Evolutionary conservation across 1,140 invertebrate genomes (phyloP).

Genomic region (Oryctes rhinoceros): DNA sequence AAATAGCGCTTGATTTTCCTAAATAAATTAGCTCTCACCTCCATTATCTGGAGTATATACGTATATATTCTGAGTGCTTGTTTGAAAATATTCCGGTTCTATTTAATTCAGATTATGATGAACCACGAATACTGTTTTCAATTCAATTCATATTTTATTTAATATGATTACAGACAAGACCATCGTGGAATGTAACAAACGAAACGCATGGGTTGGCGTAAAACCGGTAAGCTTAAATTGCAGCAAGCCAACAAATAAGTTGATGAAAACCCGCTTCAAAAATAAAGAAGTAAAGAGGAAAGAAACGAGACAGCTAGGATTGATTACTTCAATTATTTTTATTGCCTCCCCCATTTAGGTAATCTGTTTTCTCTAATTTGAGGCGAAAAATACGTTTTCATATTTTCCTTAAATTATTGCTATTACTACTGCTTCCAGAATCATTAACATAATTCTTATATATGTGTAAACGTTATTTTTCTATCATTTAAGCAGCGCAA

Average conservation of each 20-base stretch:
- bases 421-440: background rate
- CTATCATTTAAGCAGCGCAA: background rate
- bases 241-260: background rate
- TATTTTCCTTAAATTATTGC: conserved; percentile 27
- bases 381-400: conserved; percentile 6
- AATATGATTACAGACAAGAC: too few species aligned
- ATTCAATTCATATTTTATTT: too few species aligned
- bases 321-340: conserved; percentile 31
- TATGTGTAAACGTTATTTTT: conserved; percentile 1
- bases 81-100: too few species aligned
- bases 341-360: conserved; percentile 25
- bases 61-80: too few species aligned
- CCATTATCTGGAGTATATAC: too few species aligned
- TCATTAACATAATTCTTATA: conserved; percentile 23
- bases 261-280: background rate
- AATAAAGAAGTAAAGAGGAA: background rate
- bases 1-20: too few species aligned
- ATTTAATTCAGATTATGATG: too few species aligned
- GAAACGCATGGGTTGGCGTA: background rate
- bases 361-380: conserved; percentile 33
- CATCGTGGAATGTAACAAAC: too few species aligned
- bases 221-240: background rate
- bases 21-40: too few species aligned
- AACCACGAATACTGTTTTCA: too few species aligned
- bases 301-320: background rate